These are phyloP conservation scores for Archaeoteleia sp. DNA, from an alignment of 2,888 invertebrate genomes.

Conservation along the genomic window DNA sequence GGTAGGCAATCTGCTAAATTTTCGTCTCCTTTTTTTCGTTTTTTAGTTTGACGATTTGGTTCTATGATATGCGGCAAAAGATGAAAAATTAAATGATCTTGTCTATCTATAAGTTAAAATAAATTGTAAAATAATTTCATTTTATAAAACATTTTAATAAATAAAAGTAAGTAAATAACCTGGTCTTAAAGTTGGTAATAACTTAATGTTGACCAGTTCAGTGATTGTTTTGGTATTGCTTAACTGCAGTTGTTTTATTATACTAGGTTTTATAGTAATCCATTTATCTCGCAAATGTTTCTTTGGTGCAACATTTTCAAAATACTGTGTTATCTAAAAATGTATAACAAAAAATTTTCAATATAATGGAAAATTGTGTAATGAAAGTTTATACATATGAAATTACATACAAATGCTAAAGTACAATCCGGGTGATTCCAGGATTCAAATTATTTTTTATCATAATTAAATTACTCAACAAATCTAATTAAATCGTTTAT, in stretches of 20 bases:
- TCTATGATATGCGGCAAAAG: constrained; percentile 15
- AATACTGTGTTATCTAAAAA: constrained; percentile 10
- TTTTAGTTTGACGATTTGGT: constrained; percentile 9
- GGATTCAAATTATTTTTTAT: too few species aligned
- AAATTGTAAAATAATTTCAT: neutral
- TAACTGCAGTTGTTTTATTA: constrained; percentile 11
- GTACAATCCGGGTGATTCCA: too few species aligned
- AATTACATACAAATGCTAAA: too few species aligned
- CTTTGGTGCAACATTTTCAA: constrained; percentile 1
- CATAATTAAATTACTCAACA: too few species aligned
- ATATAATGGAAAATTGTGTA: neutral
- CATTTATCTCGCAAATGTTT: constrained; percentile 16
- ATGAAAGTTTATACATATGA: neutral
- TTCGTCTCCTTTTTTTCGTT: constrained; percentile 5
- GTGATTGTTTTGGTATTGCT: neutral
- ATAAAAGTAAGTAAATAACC: neutral
- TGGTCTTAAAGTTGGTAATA: neutral
- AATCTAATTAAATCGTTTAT: too few species aligned
- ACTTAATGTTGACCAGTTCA: constrained; percentile 12
- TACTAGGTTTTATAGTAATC: neutral
- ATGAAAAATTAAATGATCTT: constrained; percentile 18
- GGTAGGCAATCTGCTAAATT: neutral
- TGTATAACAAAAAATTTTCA: neutral
- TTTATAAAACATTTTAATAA: neutral
- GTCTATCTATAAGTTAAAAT: constrained; percentile 9